Evolutionary conservation across 2,888 invertebrate species (phyloP).

Genomic region (Papilio elwesi): DNA sequence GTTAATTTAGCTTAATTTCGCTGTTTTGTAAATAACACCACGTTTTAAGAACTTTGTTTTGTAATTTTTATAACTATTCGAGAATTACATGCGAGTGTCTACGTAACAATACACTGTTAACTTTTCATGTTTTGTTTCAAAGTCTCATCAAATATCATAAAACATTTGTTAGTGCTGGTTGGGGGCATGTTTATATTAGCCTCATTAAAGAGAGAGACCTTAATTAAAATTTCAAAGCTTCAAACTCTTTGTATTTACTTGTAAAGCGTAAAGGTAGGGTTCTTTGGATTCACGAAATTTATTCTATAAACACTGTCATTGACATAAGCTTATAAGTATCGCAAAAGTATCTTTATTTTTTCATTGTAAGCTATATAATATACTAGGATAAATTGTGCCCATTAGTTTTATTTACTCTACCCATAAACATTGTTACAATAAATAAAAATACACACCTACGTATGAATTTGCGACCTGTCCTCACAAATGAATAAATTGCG

Average conservation of each 20-base stretch:
- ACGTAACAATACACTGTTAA: neutral
- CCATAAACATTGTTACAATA: no score
- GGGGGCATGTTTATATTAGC: neutral
- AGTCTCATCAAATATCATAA: neutral
- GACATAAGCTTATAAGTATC: neutral
- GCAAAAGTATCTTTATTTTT: no score
- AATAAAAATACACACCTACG: no score
- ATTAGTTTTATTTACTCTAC: no score
- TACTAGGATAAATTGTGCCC: no score
- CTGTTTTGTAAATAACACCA: neutral
- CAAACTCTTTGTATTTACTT: neutral
- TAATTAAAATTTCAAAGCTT: slow-evolving; percentile 2
- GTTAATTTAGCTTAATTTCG: neutral
- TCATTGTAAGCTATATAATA: no score
- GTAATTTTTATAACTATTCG: neutral
- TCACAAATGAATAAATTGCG: no score
- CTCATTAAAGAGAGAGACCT: neutral
- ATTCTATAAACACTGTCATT: neutral
- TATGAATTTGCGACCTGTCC: no score
- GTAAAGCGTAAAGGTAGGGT: neutral
- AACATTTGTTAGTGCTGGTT: neutral
- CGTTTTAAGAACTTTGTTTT: neutral
- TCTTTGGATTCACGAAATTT: neutral
- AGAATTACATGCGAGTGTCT: neutral
- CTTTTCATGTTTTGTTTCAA: neutral